Evolutionary conservation across 2,888 invertebrate genomes (phyloP).

Genomic region (Thelaira solivaga): DNA sequence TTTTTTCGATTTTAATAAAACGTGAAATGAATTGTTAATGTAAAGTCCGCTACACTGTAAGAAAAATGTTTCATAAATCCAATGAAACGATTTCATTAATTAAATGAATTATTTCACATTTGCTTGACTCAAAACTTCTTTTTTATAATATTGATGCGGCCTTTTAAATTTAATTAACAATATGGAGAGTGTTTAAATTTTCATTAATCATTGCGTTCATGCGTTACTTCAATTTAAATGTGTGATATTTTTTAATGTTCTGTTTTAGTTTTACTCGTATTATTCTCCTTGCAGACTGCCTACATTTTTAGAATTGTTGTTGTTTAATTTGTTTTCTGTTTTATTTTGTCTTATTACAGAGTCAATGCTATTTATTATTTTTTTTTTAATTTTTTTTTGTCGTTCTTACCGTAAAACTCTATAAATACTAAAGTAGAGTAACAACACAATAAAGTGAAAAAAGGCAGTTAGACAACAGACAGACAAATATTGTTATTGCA

Average conservation of each 20-base stretch:
- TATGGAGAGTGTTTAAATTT: too few species aligned
- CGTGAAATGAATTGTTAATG: too few species aligned
- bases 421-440: constrained; percentile 62
- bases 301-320: neutral
- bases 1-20: too few species aligned
- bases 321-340: constrained; percentile 29
- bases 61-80: too few species aligned
- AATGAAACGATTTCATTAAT: too few species aligned
- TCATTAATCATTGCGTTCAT: neutral
- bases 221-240: neutral
- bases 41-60: too few species aligned
- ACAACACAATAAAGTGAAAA: constrained; percentile 39
- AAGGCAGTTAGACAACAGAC: constrained; percentile 18
- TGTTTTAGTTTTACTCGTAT: neutral
- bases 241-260: neutral
- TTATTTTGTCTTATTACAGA: constrained; percentile 17
- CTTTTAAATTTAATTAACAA: too few species aligned
- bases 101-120: too few species aligned
- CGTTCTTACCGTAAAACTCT: constrained; percentile 48
- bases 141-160: too few species aligned
- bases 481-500: constrained; percentile 70
- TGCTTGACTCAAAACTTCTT: too few species aligned
- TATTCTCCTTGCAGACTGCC: neutral
- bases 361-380: constrained; percentile 55
- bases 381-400: too few species aligned